Evolutionary conservation across 2,888 invertebrate species (phyloP).

Genomic region (Leuctra nigra): DNA sequence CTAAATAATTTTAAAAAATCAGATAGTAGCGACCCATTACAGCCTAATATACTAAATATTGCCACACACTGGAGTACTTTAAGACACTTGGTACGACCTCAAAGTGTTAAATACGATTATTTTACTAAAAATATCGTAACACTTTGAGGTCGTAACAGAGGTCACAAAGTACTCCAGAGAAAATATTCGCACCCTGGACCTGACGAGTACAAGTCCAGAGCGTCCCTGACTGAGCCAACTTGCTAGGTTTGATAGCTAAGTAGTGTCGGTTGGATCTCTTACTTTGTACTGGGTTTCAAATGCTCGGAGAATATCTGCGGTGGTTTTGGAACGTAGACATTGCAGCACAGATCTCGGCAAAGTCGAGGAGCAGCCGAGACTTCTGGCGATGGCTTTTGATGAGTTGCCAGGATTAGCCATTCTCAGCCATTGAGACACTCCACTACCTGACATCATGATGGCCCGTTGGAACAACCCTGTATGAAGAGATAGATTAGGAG

Average conservation of each 20-base stretch:
- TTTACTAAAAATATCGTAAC: too few species aligned
- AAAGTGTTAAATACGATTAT: too few species aligned
- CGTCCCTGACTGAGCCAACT: too few species aligned
- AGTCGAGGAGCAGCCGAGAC: constrained; percentile 43
- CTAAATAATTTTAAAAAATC: too few species aligned
- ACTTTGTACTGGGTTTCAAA: constrained; percentile 49
- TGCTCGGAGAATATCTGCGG: constrained; percentile 52
- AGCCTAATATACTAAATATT: too few species aligned
- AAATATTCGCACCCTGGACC: not conserved
- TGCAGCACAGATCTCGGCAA: constrained; percentile 37
- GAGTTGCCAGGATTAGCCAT: constrained; percentile 43
- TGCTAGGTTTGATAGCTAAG: not conserved
- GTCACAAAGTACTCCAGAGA: too few species aligned
- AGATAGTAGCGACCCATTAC: too few species aligned
- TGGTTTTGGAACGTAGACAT: constrained; percentile 55
- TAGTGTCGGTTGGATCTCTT: constrained; percentile 21
- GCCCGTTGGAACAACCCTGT: constrained; percentile 57
- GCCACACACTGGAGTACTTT: too few species aligned
- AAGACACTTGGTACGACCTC: too few species aligned
- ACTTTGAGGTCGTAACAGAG: too few species aligned
- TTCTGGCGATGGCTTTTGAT: constrained; percentile 50
- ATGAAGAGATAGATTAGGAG: too few species aligned
- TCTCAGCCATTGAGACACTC: constrained; percentile 44
- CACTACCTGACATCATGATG: constrained; percentile 59
- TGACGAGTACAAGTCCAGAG: too few species aligned